Percentiles rank a stretch among this genome's conserved stretches.
These are phyloP conservation scores for Parambassis ranga DNA, from an alignment of 2,797 vertebrate genomes.

Conservation along the genomic window DNA sequence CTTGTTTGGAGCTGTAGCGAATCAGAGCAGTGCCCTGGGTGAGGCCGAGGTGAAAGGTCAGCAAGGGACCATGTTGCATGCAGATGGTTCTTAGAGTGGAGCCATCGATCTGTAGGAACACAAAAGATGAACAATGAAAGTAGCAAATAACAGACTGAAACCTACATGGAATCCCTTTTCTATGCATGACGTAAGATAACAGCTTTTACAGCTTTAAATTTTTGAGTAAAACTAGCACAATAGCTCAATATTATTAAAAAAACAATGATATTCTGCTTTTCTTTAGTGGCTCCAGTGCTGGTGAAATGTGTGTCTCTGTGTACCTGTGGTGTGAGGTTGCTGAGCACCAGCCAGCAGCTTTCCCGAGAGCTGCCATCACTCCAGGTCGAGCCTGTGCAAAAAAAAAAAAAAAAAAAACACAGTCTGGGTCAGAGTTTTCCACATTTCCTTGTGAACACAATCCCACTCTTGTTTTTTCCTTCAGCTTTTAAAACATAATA, in stretches of 20 bases:
- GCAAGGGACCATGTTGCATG: conserved; percentile 98
- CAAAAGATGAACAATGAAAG: neutral
- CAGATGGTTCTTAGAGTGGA: conserved; percentile 98
- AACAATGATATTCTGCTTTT: neutral
- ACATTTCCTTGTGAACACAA: conserved; percentile 46
- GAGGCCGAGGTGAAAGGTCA: conserved; percentile 99
- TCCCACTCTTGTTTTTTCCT: conserved; percentile 33
- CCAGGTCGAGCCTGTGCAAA: conserved; percentile 86
- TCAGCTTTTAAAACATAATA: neutral
- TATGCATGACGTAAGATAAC: neutral
- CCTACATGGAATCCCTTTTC: too few species aligned
- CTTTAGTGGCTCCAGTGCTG: neutral
- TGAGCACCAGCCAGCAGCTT: conserved; percentile 98
- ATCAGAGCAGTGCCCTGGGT: conserved; percentile 98
- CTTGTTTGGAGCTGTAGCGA: conserved; percentile 95
- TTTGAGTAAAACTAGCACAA: too few species aligned
- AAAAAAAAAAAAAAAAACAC: conserved; percentile 5
- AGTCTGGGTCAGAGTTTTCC: neutral
- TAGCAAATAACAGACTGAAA: too few species aligned
- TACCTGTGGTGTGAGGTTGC: conserved; percentile 99
- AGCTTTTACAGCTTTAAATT: too few species aligned
- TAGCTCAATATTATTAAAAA: neutral
- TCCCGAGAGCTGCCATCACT: conserved; percentile 92
- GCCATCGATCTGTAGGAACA: conserved; percentile 88
- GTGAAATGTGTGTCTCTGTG: neutral